Percentiles rank a stretch among this genome's conserved stretches.
Evolutionary conservation across 2,113 vertebrate species (phyloP).

Genomic region (Gracilinanus agilis): DNA sequence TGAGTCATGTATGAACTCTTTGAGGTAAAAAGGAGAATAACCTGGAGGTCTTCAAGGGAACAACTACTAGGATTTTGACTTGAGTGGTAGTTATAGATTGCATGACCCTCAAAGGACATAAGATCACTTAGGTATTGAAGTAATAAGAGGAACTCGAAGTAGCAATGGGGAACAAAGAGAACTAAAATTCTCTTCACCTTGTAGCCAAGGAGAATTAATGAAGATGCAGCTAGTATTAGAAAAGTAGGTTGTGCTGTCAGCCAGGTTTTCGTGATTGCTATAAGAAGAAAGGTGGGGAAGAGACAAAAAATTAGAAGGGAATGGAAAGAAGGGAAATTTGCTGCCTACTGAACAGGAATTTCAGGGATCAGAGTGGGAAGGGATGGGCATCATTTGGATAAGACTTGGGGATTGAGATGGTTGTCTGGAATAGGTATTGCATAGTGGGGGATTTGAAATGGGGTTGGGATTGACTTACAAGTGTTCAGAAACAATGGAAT

Average conservation of each 20-base stretch:
- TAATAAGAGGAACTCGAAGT: background rate
- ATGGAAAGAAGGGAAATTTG: background rate
- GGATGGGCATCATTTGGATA: background rate
- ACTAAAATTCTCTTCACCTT: background rate
- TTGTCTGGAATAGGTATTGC: background rate
- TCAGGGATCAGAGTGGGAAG: background rate
- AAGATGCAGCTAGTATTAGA: background rate
- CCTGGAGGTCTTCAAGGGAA: too few species aligned
- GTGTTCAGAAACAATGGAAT: background rate
- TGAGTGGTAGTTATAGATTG: background rate
- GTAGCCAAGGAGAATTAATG: background rate
- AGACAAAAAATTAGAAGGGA: background rate
- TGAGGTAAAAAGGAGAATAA: background rate
- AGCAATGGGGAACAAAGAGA: background rate
- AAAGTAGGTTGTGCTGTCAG: background rate
- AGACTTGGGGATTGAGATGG: background rate
- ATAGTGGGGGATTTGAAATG: background rate
- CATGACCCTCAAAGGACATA: too few species aligned
- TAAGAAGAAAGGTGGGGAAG: background rate
- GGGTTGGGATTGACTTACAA: background rate
- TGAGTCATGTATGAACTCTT: background rate
- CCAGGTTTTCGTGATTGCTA: too few species aligned
- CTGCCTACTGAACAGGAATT: background rate
- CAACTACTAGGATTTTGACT: background rate
- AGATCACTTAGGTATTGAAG: background rate